These are phyloP conservation scores for Drosophila ironensis DNA, from an alignment of 1,140 invertebrate genomes.

Conservation along the genomic window DNA sequence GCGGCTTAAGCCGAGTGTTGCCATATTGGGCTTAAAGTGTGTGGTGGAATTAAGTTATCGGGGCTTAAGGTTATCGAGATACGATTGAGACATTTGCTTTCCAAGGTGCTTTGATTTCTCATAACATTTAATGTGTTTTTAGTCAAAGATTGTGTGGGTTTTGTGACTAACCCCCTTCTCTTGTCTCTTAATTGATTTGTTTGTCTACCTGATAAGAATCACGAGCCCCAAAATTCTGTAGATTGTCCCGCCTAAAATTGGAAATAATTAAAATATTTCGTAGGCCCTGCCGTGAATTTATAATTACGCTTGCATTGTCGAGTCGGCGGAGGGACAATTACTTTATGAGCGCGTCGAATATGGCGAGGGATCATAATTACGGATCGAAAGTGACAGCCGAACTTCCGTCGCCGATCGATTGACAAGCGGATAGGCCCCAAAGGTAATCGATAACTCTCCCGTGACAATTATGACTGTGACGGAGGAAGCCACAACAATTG, in stretches of 20 bases:
- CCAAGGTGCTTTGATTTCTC: not conserved
- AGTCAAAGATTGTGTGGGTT: too few species aligned
- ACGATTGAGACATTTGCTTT: not conserved
- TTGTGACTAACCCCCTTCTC: too few species aligned
- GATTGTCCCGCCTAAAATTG: slow-evolving; percentile 39
- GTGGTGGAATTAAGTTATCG: slow-evolving; percentile 9
- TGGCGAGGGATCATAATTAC: slow-evolving; percentile 74
- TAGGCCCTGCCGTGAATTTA: slow-evolving; percentile 29
- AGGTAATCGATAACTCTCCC: slow-evolving; percentile 42
- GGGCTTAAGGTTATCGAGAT: slow-evolving; percentile 1
- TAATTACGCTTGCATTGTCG: slow-evolving; percentile 47
- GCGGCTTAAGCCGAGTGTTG: slow-evolving; percentile 20
- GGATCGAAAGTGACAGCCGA: slow-evolving; percentile 65
- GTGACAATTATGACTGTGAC: slow-evolving; percentile 44
- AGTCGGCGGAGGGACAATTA: slow-evolving; percentile 48
- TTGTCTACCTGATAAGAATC: slow-evolving; percentile 28
- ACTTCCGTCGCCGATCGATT: slow-evolving; percentile 50
- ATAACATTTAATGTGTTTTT: not conserved
- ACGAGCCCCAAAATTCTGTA: slow-evolving; percentile 22
- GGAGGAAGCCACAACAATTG: slow-evolving; percentile 58
- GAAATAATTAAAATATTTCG: slow-evolving; percentile 74
- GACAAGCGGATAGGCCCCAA: slow-evolving; percentile 18
- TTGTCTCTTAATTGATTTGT: slow-evolving; percentile 3
- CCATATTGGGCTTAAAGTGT: not conserved
- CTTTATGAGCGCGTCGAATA: slow-evolving; percentile 62